These are phyloP conservation scores for Apogon hyalosoma DNA, from an alignment of 2,797 vertebrate genomes.

Conservation along the genomic window DNA sequence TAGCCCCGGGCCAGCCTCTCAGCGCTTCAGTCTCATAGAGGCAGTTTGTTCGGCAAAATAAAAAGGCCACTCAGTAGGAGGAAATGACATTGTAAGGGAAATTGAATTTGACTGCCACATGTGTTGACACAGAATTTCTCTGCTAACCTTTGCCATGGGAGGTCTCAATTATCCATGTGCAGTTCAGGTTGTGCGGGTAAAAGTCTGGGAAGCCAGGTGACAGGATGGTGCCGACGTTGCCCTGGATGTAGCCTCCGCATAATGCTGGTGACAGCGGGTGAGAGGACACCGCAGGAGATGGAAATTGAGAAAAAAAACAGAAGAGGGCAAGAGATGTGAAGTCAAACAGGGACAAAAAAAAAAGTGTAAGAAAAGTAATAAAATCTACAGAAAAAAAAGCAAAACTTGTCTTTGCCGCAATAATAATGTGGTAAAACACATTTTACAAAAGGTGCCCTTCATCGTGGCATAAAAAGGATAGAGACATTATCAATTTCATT, in stretches of 20 bases:
- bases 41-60: slow-evolving; percentile 60
- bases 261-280: slow-evolving; percentile 82
- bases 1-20: slow-evolving; percentile 61
- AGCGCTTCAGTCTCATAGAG: slow-evolving; percentile 54
- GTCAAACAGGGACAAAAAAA: slow-evolving; percentile 35
- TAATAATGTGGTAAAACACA: slow-evolving; percentile 61
- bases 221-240: slow-evolving; percentile 93
- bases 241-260: slow-evolving; percentile 96
- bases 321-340: slow-evolving; percentile 14
- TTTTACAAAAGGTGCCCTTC: slow-evolving; percentile 73
- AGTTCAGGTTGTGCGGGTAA: slow-evolving; percentile 99
- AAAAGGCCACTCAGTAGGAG: slow-evolving; percentile 58
- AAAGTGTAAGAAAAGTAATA: slow-evolving; percentile 28
- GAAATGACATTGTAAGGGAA: slow-evolving; percentile 62
- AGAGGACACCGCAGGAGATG: slow-evolving; percentile 10
- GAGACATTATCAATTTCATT: slow-evolving; percentile 69
- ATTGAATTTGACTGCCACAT: slow-evolving; percentile 67
- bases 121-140: slow-evolving; percentile 59
- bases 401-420: slow-evolving; percentile 38
- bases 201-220: slow-evolving; percentile 98
- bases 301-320: slow-evolving; percentile 21
- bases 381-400: slow-evolving; percentile 14
- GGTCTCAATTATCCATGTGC: slow-evolving; percentile 97
- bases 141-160: slow-evolving; percentile 96
- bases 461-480: slow-evolving; percentile 63